phyloP scores from a whole-genome alignment of 2,888 invertebrate species.

The Ormyrus pomaceus region DNA sequence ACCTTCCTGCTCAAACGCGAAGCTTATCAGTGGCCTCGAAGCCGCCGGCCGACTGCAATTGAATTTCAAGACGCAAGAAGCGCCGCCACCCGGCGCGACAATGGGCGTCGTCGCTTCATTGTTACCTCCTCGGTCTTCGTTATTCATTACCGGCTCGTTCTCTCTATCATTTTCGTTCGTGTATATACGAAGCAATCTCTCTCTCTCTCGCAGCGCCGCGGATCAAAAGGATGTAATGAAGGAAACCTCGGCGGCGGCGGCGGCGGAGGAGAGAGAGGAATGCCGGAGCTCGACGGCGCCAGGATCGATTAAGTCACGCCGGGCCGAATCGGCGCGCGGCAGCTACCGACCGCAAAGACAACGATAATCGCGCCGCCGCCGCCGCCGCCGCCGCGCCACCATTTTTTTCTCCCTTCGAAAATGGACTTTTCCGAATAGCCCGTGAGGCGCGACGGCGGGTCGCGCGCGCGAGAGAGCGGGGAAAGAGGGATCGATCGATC shows the following conservation, averaged over 20 bases:
- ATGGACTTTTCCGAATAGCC: conserved; percentile 32
- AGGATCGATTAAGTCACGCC: conserved; percentile 42
- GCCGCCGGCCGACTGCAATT: no score
- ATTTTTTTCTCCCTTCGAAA: not conserved
- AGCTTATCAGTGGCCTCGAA: no score
- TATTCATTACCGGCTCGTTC: not conserved
- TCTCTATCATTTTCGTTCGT: conserved; percentile 34
- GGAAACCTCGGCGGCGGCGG: conserved; percentile 5
- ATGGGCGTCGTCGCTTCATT: conserved; percentile 3
- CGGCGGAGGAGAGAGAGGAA: not conserved
- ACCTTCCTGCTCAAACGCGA: no score
- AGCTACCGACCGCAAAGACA: conserved; percentile 41
- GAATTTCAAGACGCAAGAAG: not conserved
- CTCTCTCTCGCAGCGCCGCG: not conserved
- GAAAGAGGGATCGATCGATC: conserved; percentile 54
- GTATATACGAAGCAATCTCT: conserved; percentile 19
- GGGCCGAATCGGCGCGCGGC: conserved; percentile 3
- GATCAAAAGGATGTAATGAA: conserved; percentile 9
- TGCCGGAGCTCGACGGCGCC: conserved; percentile 25
- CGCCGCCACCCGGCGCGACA: not conserved
- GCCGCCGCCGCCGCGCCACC: no score
- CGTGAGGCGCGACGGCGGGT: not conserved
- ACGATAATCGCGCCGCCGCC: not conserved
- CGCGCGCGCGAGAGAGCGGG: not conserved
- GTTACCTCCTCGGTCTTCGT: not conserved